Evolutionary conservation across 2,113 vertebrate species (phyloP), one percentile per base, ranked within the genome.

Genomic region (Crotalus horridus): DNA sequence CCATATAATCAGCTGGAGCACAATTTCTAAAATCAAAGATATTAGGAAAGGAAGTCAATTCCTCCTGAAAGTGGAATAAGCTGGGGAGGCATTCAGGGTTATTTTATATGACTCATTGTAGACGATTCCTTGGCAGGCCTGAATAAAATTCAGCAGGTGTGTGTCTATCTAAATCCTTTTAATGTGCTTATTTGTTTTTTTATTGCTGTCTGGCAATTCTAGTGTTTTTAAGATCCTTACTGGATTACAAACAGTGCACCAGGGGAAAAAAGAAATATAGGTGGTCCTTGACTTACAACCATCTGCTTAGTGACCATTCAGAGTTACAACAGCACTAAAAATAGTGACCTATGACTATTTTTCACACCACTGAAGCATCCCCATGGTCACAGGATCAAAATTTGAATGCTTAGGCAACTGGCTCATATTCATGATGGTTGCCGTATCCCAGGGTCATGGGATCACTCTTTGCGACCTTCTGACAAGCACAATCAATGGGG

Each of bases 111-210:
- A 64, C n/a, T 39, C 26, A 33, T 15, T 59, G 69, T 51, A 51
- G 59, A 53, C 24, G 51, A 90, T n/a, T 85, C 88, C 20, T 59
- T 85, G 17, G 88, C 69, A 86, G 59, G 53, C 46, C 24, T 85
- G 54, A 93, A 86, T 93, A 93, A 93, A 93, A 85, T 86, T 74
- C 29, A 85, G 33, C 43, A 59, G 51, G 51, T 55, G 39, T 58
- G 51, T 56, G 26, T 85, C 61, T 13, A 56, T 61, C 29, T 55
- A 87, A 87, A 33, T 2, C 46, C n/a, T 58, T 86, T 85, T 43
- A 53, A 7, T 26, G 20, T 85, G 3, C 33, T 92, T 61, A 46
- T 92, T 55, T 43, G 9, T 10, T 54, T 51, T 51, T 9, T 7
- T 89, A 39, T 24, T 89, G 51, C 20, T 9, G 3, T 17, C n/a